These are phyloP conservation scores for Percina caprodes DNA, from an alignment of 2,113 vertebrate species.

Conservation along the genomic window DNA sequence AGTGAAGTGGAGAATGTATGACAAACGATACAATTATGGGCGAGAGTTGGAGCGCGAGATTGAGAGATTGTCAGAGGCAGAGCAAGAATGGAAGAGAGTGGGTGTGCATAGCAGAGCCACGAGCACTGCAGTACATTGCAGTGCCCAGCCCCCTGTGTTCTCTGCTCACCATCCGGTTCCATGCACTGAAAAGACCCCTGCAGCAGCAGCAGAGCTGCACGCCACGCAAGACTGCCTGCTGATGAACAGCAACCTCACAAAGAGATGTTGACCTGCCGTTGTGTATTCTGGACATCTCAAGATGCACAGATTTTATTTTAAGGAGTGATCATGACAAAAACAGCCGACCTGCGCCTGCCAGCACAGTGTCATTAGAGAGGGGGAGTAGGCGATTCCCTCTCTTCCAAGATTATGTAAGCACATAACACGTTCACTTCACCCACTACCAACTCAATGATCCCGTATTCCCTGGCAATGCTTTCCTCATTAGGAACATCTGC, in stretches of 20 bases:
- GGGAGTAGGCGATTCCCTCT: conserved; percentile 60
- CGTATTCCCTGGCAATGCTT: conserved; percentile 51
- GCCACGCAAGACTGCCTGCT: conserved; percentile 55
- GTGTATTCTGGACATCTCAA: conserved; percentile 31
- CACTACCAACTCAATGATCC: conserved; percentile 53
- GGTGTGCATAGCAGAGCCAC: conserved; percentile 77
- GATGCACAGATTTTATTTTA: conserved; percentile 15
- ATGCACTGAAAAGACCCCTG: conserved; percentile 80
- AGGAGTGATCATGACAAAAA: conserved; percentile 18
- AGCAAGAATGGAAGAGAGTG: conserved; percentile 74
- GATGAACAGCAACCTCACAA: conserved; percentile 53
- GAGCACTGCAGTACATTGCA: conserved; percentile 84
- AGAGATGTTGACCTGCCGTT: conserved; percentile 41
- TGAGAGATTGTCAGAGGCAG: conserved; percentile 69
- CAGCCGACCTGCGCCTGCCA: conserved; percentile 31
- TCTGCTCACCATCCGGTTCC: conserved; percentile 78
- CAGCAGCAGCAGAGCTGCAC: conserved; percentile 74
- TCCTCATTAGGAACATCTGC: conserved; percentile 73
- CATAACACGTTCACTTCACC: conserved; percentile 51
- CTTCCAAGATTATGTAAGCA: conserved; percentile 73
- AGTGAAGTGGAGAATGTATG: conserved; percentile 43
- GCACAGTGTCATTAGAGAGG: conserved; percentile 45
- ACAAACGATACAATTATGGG: conserved; percentile 34
- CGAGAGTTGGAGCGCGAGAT: conserved; percentile 54
- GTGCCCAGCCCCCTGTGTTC: conserved; percentile 83